These are phyloP conservation scores for Eudemis profundana DNA, from an alignment of 2,888 invertebrate species.

Conservation along the genomic window DNA sequence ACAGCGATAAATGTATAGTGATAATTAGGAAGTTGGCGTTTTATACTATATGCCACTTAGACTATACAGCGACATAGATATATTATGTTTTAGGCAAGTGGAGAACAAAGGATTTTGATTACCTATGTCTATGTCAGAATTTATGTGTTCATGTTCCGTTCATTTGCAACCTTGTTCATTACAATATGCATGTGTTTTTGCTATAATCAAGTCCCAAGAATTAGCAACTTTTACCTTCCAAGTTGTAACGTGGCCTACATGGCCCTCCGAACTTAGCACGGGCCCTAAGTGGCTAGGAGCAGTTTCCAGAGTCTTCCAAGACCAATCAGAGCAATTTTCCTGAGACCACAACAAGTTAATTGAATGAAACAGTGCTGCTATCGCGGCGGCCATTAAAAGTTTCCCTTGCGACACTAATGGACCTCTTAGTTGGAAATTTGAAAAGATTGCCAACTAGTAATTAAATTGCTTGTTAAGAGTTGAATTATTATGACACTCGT, in stretches of 20 bases:
- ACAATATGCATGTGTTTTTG: background rate
- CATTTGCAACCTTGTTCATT: no score
- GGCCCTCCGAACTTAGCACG: constrained; percentile 22
- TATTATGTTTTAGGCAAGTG: no score
- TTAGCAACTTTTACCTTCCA: background rate
- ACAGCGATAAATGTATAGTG: no score
- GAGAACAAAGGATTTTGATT: no score
- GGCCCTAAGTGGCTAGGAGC: constrained; percentile 20
- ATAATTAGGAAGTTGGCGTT: no score
- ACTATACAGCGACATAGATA: no score
- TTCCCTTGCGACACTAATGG: constrained; percentile 37
- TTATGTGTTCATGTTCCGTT: no score
- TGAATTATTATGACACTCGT: constrained; percentile 13
- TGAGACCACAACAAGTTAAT: constrained; percentile 40
- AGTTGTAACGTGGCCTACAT: background rate
- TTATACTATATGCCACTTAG: no score
- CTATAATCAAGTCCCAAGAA: no score
- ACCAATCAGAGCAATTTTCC: constrained; percentile 37
- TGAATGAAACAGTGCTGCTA: constrained; percentile 40
- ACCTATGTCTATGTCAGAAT: no score
- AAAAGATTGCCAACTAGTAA: constrained; percentile 38
- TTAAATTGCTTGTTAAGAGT: constrained; percentile 32
- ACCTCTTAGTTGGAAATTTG: constrained; percentile 37
- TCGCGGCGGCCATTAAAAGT: constrained; percentile 42
- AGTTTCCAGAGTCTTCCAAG: constrained; percentile 18